Evolutionary conservation across 2,888 invertebrate genomes (phyloP).

Genomic region (Trachelus stipa): DNA sequence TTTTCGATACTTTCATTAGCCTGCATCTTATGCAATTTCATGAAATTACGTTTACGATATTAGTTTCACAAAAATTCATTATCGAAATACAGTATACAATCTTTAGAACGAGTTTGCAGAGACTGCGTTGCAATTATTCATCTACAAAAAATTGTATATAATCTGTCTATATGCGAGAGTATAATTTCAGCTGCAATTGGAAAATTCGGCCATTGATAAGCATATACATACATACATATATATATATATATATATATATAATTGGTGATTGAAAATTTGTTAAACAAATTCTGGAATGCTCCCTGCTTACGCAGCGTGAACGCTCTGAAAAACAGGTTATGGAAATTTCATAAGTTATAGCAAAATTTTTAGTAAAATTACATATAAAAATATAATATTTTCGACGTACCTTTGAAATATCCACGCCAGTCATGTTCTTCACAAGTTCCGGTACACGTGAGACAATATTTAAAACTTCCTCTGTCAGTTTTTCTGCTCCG

Average conservation of each 20-base stretch:
- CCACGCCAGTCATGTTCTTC: constrained; percentile 92
- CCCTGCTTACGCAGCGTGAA: constrained; percentile 59
- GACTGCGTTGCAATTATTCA: background rate
- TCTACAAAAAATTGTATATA: background rate
- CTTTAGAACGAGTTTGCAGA: background rate
- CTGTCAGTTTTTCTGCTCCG: constrained; percentile 94
- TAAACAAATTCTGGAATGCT: background rate
- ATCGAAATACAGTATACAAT: background rate
- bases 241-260: constrained; percentile 13
- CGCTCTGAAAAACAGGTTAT: constrained; percentile 55
- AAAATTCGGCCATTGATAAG: background rate
- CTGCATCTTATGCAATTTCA: background rate
- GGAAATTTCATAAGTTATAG: background rate
- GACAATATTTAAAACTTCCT: constrained; percentile 94
- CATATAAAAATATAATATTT: background rate
- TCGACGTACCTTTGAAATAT: constrained; percentile 82
- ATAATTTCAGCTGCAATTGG: background rate
- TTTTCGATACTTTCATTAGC: background rate
- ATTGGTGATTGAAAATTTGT: constrained; percentile 22
- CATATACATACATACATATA: background rate
- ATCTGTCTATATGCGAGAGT: background rate
- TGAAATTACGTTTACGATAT: background rate
- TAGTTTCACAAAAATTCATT: background rate
- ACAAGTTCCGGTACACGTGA: constrained; percentile 92
- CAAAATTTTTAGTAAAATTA: constrained; percentile 14